phyloP scores from a whole-genome alignment of 37 sponge, comb jelly and placozoan genomes.

The Ianthella basta region DNA sequence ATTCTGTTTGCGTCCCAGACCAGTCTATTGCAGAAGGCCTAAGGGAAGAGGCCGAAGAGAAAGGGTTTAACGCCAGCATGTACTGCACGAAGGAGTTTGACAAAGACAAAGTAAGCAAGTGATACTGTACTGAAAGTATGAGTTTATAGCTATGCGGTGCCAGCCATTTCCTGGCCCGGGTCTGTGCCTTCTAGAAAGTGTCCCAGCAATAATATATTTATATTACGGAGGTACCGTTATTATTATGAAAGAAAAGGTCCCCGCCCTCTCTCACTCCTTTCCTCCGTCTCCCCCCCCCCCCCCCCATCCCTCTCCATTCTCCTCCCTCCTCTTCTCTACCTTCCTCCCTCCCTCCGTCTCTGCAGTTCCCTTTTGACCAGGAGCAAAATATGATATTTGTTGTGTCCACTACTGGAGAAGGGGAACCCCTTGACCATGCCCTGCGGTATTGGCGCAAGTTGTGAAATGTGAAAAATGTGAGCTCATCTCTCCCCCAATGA shows the following conservation, averaged over 20 bases:
- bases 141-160: too few species aligned
- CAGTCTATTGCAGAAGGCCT: conserved; percentile 90
- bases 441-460: conserved; percentile 71
- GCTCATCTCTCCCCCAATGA: too few species aligned
- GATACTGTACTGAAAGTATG: background rate
- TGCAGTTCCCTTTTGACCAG: conserved; percentile 68
- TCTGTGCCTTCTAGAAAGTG: too few species aligned
- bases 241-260: too few species aligned
- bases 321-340: too few species aligned
- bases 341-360: background rate
- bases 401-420: conserved; percentile 97
- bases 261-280: too few species aligned
- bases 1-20: conserved; percentile 95
- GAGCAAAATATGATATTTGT: conserved; percentile 87
- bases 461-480: too few species aligned
- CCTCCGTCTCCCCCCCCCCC: too few species aligned
- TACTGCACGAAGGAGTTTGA: conserved; percentile 77
- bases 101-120: conserved; percentile 42
- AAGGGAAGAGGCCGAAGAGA: conserved; percentile 45
- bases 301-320: too few species aligned
- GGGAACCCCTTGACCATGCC: conserved; percentile 97
- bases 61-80: conserved; percentile 49
- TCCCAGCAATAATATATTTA: too few species aligned
- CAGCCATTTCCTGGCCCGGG: too few species aligned
- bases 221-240: too few species aligned